These are phyloP conservation scores for Rhizoglyphus robini DNA, from an alignment of 1,140 invertebrate species.

Conservation along the genomic window DNA sequence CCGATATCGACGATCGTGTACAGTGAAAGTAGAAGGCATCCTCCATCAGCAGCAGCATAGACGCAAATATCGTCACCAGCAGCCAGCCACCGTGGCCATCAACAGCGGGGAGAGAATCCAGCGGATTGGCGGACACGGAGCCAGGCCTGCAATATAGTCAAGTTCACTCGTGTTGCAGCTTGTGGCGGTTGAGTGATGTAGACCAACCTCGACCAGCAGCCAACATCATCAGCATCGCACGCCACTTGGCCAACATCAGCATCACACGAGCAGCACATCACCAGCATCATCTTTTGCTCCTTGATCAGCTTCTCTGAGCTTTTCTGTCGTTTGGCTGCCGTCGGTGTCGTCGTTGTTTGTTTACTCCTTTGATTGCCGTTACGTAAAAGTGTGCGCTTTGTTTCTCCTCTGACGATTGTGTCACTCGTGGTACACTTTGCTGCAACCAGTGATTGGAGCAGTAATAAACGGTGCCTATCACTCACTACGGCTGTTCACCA, in stretches of 20 bases:
- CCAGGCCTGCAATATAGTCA: not conserved
- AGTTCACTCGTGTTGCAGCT: no score
- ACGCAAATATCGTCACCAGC: slow-evolving; percentile 11
- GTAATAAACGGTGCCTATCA: no score
- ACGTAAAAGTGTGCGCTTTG: not conserved
- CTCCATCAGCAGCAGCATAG: no score
- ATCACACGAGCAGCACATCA: not conserved
- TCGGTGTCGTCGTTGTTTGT: not conserved
- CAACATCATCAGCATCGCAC: not conserved
- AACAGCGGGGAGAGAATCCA: not conserved
- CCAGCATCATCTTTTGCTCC: not conserved
- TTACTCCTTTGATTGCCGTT: not conserved
- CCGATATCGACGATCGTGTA: no score
- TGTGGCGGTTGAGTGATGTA: no score
- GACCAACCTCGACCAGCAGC: not conserved
- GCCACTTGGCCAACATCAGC: not conserved
- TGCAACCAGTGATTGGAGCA: no score
- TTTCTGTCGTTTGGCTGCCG: not conserved
- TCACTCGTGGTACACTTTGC: not conserved
- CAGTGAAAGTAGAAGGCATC: no score
- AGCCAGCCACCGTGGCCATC: not conserved
- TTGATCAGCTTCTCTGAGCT: not conserved
- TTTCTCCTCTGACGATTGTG: not conserved
- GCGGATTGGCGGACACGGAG: not conserved
- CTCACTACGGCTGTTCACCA: no score